Base-by-base conservation (phyloP, 2,888 invertebrate species). In the Yponomeuta cagnagella region DNA sequence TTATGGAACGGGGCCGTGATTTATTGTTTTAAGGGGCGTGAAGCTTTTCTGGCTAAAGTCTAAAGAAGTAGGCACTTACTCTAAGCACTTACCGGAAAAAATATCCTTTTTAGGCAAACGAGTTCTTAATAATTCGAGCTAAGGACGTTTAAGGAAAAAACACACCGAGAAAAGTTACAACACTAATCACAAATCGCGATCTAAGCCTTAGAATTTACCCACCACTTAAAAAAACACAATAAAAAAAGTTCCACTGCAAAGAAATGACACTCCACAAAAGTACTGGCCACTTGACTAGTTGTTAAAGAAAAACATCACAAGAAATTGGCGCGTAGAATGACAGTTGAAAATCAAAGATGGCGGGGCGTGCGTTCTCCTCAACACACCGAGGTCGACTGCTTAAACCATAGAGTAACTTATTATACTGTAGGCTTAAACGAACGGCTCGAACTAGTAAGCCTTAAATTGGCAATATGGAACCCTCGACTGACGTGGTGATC, bases 341-440 rank as follows among this genome's bases (percentile, higher is more conserved):
- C 82, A 81, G 80, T 75, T 80, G 73, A 72, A 72, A 73, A 31
- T 48, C 10, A 74, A 85, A 85, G 79, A 86, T 84, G 85, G 85
- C 87, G 84, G 75, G 74, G 73, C 77, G 74, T 72, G 80, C 85
- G 83, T 79, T 84, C 86, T 80, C 85, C 82, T 78, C 81, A 75
- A 77, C 77, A 73, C 78, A 79, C 82, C 89, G 90, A 90, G 91
- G 91, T 89, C 90, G 90, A 91, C 90, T 90, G 86, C 43, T 58
- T 15, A 37, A 43, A 12, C 12, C n/a, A n/a, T n/a, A n/a, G n/a
- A n/a, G n/a, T n/a, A n/a, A n/a, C n/a, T n/a, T n/a, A n/a, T n/a
- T n/a, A n/a, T n/a, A n/a, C n/a, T n/a, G n/a, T n/a, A n/a, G n/a
- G 86, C 43, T 58, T 15, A 37, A 43, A 12, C 12, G 69, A 86